A percentile compares a stretch with the other conserved stretches of the same genome.
phyloP scores from a whole-genome alignment of 1,140 invertebrate species.

The Papilio polytes region DNA sequence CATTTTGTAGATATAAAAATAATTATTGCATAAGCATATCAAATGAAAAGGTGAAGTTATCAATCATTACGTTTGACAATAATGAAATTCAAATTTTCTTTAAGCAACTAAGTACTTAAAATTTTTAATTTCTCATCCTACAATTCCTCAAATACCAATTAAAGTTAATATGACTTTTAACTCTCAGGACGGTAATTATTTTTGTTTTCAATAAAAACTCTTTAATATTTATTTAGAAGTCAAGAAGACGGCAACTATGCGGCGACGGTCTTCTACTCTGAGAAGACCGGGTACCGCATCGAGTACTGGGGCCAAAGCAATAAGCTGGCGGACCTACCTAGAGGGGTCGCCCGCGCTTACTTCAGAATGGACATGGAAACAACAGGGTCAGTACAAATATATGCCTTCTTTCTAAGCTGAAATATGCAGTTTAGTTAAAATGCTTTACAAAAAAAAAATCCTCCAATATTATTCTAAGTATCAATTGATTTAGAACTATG shows the following conservation, averaged over 20 bases:
- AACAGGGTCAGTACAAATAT: conserved; percentile 85
- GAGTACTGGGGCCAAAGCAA: conserved; percentile 92
- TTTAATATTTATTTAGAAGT: conserved; percentile 78
- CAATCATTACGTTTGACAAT: background rate
- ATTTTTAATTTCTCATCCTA: too few relatives aligned
- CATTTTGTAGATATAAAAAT: background rate
- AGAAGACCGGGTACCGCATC: conserved; percentile 87
- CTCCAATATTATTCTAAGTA: too few relatives aligned
- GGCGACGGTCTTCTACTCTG: conserved; percentile 88
- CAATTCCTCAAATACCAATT: too few relatives aligned
- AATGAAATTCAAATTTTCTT: too few relatives aligned
- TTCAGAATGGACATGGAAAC: conserved; percentile 87
- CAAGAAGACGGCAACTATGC: conserved; percentile 89
- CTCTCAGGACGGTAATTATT: background rate
- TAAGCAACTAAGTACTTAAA: too few relatives aligned
- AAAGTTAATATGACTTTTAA: too few relatives aligned
- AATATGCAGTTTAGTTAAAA: too few relatives aligned
- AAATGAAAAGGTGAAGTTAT: too few relatives aligned
- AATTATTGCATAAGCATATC: background rate
- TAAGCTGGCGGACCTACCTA: conserved; percentile 85
- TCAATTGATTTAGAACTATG: too few relatives aligned
- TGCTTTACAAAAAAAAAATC: too few relatives aligned
- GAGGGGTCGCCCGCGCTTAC: conserved; percentile 88
- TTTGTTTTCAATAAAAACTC: background rate
- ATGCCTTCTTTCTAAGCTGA: too few relatives aligned